These are phyloP conservation scores for Eledona agricola DNA, from an alignment of 2,888 invertebrate genomes.

Conservation along the genomic window DNA sequence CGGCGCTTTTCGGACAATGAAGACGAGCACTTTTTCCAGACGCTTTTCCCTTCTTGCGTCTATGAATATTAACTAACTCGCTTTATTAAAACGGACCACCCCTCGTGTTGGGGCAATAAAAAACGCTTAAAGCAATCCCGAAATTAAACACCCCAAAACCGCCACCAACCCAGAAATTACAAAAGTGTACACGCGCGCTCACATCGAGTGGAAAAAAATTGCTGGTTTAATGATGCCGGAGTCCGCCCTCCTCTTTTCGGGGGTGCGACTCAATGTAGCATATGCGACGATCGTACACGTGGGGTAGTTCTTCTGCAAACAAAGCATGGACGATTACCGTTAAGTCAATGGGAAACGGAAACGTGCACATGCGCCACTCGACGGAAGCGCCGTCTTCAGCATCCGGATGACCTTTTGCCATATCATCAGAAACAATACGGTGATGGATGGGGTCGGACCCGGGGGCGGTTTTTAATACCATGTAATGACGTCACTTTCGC, in stretches of 20 bases:
- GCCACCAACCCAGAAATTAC: conserved; percentile 53
- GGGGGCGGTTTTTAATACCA: conserved; percentile 24
- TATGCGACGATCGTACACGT: conserved; percentile 37
- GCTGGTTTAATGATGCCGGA: conserved; percentile 26
- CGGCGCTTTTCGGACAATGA: background rate
- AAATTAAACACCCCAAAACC: conserved; percentile 56
- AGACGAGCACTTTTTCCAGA: conserved; percentile 5
- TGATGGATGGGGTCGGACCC: conserved; percentile 30
- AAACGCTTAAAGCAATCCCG: conserved; percentile 43
- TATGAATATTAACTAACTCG: conserved; percentile 21
- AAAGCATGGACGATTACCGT: conserved; percentile 53
- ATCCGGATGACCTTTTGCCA: conserved; percentile 42
- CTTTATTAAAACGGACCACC: conserved; percentile 11
- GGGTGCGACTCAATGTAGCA: conserved; percentile 54
- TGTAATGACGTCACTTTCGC: conserved; percentile 19
- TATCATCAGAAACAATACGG: conserved; percentile 24
- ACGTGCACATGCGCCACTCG: conserved; percentile 47
- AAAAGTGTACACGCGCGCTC: conserved; percentile 19
- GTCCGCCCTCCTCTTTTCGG: conserved; percentile 23
- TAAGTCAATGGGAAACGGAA: conserved; percentile 58
- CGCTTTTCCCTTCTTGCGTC: background rate
- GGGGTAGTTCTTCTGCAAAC: conserved; percentile 38
- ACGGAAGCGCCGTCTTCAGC: conserved; percentile 46
- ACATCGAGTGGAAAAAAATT: conserved; percentile 32
- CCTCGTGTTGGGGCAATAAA: conserved; percentile 34